Conservation (phyloP, 2,797 vertebrate species). For the Epinephelus coioides region DNA sequence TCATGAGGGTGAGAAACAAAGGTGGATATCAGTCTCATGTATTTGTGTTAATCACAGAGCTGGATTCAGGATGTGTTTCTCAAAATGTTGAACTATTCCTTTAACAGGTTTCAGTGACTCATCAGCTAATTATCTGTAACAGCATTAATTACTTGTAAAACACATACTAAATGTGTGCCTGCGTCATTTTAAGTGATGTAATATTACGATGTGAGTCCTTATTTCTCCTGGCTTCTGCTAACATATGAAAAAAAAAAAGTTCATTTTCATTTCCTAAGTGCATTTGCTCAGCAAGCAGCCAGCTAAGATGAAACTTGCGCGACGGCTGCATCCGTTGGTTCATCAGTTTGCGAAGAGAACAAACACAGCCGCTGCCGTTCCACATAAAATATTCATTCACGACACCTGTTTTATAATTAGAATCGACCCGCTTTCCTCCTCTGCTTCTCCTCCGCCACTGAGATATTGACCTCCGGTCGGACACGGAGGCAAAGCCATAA, state of each 20-base stretch:
- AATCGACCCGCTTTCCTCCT: constrained; percentile 60
- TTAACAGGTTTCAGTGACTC: constrained; percentile 12
- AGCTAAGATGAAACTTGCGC: background rate
- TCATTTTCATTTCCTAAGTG: accelerated
- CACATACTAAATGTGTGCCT: background rate
- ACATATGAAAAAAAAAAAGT: background rate
- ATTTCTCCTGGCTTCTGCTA: background rate
- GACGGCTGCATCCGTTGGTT: background rate
- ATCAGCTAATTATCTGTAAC: constrained; percentile 17
- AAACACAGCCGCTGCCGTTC: constrained; percentile 20
- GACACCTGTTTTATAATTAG: constrained; percentile 78
- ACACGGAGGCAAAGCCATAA: constrained; percentile 42
- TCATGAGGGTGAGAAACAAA: background rate
- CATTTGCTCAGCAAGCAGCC: background rate
- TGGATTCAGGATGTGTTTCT: background rate
- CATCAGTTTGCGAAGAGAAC: constrained; percentile 35
- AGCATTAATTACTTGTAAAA: background rate
- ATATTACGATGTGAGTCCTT: background rate
- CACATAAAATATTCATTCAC: constrained; percentile 76
- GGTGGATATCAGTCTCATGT: background rate
- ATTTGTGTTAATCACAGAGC: background rate
- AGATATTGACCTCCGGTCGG: constrained; percentile 56
- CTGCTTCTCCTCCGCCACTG: constrained; percentile 17
- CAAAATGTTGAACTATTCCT: constrained; percentile 1
- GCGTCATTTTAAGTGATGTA: background rate